Conservation (phyloP, 2,113 vertebrate species). For the Oreamnos americanus region DNA sequence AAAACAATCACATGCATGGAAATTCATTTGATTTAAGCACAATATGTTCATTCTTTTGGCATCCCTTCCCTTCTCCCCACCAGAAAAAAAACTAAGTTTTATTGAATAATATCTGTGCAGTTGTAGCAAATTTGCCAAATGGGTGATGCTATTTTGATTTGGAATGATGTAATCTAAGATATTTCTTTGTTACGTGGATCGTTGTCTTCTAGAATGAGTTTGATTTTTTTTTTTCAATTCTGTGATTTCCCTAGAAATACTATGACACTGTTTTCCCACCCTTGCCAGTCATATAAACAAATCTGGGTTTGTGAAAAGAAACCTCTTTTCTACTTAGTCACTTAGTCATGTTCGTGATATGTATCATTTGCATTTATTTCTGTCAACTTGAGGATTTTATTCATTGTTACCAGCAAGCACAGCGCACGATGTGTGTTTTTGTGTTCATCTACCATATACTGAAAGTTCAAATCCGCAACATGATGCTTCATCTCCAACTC, state of each 20-base stretch:
- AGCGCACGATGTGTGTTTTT: neutral
- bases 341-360: slow-evolving; percentile 5
- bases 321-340: neutral
- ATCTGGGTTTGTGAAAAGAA: neutral
- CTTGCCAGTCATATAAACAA: slow-evolving; percentile 25
- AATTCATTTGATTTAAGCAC: neutral
- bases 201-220: neutral
- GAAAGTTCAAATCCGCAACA: neutral
- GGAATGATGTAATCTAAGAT: neutral
- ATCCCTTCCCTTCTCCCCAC: neutral
- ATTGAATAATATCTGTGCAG: neutral
- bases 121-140: neutral
- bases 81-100: neutral
- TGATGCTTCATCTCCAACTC: neutral
- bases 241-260: slow-evolving; percentile 39
- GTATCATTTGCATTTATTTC: slow-evolving; percentile 14
- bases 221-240: neutral
- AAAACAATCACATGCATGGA: neutral
- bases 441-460: neutral
- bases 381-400: neutral
- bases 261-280: neutral
- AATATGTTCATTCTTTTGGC: neutral
- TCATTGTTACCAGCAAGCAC: neutral
- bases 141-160: neutral
- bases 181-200: neutral